Percentiles rank a stretch among this genome's conserved stretches.
phyloP scores from a whole-genome alignment of 2,113 vertebrate genomes.

The Oophaga pumilio region DNA sequence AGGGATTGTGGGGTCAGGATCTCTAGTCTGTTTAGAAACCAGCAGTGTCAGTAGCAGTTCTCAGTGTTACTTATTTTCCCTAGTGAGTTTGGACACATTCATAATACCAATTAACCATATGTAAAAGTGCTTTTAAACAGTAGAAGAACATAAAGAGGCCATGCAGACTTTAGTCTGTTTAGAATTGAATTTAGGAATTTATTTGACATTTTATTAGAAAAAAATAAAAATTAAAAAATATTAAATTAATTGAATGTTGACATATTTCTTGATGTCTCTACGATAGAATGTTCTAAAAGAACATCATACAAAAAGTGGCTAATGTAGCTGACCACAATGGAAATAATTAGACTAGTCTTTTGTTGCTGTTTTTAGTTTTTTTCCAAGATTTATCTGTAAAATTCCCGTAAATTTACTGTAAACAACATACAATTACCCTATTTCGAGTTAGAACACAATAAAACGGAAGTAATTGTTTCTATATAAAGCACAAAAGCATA shows the following conservation, averaged over 20 bases:
- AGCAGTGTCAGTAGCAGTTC: too few relatives aligned
- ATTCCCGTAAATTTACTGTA: not conserved
- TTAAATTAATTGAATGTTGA: not conserved
- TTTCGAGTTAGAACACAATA: constrained; percentile 30
- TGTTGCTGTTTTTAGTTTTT: constrained; percentile 17
- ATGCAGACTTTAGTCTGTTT: too few relatives aligned
- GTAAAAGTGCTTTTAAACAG: too few relatives aligned
- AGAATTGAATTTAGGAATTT: too few relatives aligned
- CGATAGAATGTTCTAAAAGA: not conserved
- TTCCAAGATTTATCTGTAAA: constrained; percentile 4
- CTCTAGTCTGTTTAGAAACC: too few relatives aligned
- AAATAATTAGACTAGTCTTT: constrained; percentile 3
- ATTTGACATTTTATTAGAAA: not conserved
- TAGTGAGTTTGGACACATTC: too few relatives aligned
- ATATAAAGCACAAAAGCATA: constrained; percentile 6
- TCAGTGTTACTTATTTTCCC: too few relatives aligned
- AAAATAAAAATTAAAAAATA: not conserved
- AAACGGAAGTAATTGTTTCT: constrained; percentile 43
- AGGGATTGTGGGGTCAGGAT: too few relatives aligned
- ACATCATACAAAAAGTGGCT: not conserved
- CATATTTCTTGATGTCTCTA: not conserved
- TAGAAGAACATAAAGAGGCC: too few relatives aligned
- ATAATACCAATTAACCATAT: too few relatives aligned
- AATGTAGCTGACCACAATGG: constrained; percentile 8
- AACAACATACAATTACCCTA: not conserved